Evolutionary conservation across 2,888 invertebrate genomes (phyloP).

Genomic region (Cephus nigrinus): DNA sequence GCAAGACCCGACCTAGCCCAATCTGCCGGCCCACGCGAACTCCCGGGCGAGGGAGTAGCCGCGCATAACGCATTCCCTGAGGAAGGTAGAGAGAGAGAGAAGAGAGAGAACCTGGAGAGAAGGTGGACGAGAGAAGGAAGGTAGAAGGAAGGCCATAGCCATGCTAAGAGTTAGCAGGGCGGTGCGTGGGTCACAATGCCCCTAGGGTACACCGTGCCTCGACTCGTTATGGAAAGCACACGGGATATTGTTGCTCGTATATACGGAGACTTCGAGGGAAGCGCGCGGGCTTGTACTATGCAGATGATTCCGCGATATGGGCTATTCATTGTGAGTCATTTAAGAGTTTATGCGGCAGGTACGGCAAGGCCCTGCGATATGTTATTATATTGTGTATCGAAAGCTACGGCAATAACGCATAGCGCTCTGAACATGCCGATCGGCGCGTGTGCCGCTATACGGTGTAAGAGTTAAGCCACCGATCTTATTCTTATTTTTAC

Average conservation of each 20-base stretch:
- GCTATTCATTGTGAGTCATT: conserved; percentile 62
- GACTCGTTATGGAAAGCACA: conserved; percentile 57
- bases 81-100: conserved; percentile 24
- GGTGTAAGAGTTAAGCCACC: not conserved
- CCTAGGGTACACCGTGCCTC: conserved; percentile 41
- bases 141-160: conserved; percentile 33
- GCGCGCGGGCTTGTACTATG: conserved; percentile 55
- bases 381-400: conserved; percentile 53
- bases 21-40: conserved; percentile 50
- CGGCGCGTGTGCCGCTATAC: conserved; percentile 2
- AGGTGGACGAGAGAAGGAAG: conserved; percentile 37
- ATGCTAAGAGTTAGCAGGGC: conserved; percentile 53
- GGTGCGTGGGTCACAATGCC: conserved; percentile 62
- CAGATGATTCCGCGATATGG: conserved; percentile 62
- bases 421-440: conserved; percentile 8
- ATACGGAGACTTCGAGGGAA: conserved; percentile 50
- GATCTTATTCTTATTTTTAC: not conserved
- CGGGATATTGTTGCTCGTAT: conserved; percentile 56
- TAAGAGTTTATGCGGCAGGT: conserved; percentile 51
- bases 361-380: conserved; percentile 41
- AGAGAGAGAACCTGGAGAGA: conserved; percentile 18
- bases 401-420: conserved; percentile 29
- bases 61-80: conserved; percentile 43
- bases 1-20: conserved; percentile 54
- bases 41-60: conserved; percentile 48